Evolutionary conservation across 2,113 vertebrate genomes (phyloP).

Genomic region (Elanus axillaris): DNA sequence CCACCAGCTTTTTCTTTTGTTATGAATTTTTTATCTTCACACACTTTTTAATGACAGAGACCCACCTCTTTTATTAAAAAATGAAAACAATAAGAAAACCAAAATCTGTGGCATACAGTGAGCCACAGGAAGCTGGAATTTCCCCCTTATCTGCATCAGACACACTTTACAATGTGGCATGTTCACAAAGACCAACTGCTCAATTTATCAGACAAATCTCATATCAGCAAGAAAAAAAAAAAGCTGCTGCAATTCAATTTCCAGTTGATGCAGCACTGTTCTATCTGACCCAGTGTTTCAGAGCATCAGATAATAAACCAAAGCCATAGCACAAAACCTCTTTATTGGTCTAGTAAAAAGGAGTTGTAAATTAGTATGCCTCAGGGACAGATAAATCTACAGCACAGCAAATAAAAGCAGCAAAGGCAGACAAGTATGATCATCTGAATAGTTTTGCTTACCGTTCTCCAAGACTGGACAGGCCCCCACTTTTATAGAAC

Average conservation of each 20-base stretch:
- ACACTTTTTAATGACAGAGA: background rate
- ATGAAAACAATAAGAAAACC: background rate
- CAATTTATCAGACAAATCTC: background rate
- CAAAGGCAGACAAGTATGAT: background rate
- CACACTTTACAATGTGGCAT: background rate
- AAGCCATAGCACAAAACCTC: background rate
- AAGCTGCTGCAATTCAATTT: background rate
- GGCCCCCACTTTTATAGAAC: background rate
- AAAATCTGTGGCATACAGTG: background rate
- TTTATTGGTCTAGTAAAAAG: background rate
- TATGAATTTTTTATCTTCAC: background rate
- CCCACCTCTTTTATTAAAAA: background rate
- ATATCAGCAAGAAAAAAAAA: background rate
- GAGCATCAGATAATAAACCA: constrained; percentile 4
- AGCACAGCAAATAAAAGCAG: background rate
- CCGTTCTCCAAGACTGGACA: background rate
- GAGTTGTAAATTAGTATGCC: background rate
- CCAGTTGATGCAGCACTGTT: background rate
- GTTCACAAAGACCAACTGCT: background rate
- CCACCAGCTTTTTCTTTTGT: background rate
- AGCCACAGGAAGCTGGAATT: background rate
- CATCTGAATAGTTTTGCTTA: background rate
- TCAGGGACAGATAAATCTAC: background rate
- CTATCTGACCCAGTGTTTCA: background rate
- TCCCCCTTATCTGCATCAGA: background rate